Evolutionary conservation across 1,140 invertebrate genomes (phyloP), one percentile per base, ranked within the genome.

Genomic region (Liolophura sinensis): DNA sequence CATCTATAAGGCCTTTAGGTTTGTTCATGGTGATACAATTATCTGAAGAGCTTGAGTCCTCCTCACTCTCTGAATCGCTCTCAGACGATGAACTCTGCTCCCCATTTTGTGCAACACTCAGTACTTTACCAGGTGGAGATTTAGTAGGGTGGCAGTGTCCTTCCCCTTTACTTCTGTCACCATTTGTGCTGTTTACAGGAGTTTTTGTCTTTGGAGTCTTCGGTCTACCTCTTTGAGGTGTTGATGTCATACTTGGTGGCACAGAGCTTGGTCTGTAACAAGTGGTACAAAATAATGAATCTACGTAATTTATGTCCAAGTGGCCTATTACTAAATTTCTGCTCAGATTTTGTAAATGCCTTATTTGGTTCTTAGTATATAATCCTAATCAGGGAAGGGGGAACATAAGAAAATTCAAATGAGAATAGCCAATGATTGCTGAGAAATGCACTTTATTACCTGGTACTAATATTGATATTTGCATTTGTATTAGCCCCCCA

Each of bases 1-100:
- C 82, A 75, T 85, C 83, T 60, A 82, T 77, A 66, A 85, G 75
- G 62, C 82, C 79, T 74, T 78, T 82, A 22, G 81, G 79, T 75
- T 81, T 78, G 64, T 70, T 70, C 52, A 78, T 69, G 67, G 70
- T 65, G 69, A 75, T 70, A 64, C 77, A 69, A 63, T 78, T 71
- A 69, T 78, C 74, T 73, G 79, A 76, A 73, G 73, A 72, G 72
- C 65, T 70, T 60, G 65, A 62, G 64, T 72, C 73, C 47, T 64
- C 71, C 62, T 73, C 72, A 68, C 64, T 69, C 58, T 72, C 73
- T 69, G 72, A 74, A 74, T 80, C 78, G 78, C 75, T 76, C 62
- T 65, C 64, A 51, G 63, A 51, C 67, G 76, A 75, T 27, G 73
- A 68, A 60, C 56, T 48, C 24, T 69, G 55, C 31, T 64, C 65